Evolutionary conservation across 2,797 vertebrate species (phyloP).

Genomic region (Propithecus deckenii): DNA sequence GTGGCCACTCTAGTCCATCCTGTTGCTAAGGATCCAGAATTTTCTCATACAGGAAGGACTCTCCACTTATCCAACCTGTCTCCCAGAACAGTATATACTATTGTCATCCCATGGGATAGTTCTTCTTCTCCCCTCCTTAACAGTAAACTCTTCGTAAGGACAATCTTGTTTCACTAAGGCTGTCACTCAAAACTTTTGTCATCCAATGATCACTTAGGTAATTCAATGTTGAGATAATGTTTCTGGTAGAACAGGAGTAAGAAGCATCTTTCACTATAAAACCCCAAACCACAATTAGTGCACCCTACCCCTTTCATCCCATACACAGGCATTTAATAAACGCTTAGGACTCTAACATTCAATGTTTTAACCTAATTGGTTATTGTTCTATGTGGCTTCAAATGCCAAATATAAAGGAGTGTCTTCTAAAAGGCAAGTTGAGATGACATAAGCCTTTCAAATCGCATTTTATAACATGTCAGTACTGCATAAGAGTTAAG

Average conservation of each 20-base stretch:
- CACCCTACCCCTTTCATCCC: neutral
- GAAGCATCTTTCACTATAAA: slow-evolving; percentile 66
- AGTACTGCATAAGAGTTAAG: neutral
- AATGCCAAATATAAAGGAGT: neutral
- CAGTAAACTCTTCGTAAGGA: neutral
- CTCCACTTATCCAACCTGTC: neutral
- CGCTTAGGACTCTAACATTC: neutral
- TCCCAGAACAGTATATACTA: neutral
- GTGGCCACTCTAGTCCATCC: neutral
- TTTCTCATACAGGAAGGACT: neutral
- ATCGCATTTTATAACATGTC: neutral
- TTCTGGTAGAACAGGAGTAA: neutral
- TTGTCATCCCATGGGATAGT: neutral
- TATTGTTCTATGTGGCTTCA: slow-evolving; percentile 25
- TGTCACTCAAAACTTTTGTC: slow-evolving; percentile 60
- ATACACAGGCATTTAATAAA: slow-evolving; percentile 41
- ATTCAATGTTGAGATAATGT: slow-evolving; percentile 52
- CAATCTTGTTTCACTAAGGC: slow-evolving; percentile 42
- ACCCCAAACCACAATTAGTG: slow-evolving; percentile 39
- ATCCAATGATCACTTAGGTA: slow-evolving; percentile 61
- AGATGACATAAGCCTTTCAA: neutral
- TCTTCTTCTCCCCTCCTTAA: neutral
- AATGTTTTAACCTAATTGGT: neutral
- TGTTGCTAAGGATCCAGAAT: neutral
- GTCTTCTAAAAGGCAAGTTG: neutral